These are phyloP conservation scores for Macrostomum lignano DNA, from an alignment of 1,140 invertebrate genomes.

Conservation along the genomic window DNA sequence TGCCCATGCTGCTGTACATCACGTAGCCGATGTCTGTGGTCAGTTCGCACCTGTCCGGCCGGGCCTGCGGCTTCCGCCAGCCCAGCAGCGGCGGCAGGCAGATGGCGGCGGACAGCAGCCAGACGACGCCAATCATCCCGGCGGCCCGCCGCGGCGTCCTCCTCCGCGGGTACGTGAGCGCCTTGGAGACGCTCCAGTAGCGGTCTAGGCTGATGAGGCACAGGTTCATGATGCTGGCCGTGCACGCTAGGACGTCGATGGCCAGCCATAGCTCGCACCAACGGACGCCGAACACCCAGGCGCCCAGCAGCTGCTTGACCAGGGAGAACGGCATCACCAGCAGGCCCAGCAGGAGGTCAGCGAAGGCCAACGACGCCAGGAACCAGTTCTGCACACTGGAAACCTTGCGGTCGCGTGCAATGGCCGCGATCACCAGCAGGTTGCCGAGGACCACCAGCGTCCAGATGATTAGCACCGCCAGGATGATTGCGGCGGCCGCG, in stretches of 20 bases:
- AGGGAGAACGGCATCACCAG: conserved; percentile 49
- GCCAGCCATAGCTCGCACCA: conserved; percentile 95
- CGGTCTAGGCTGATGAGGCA: conserved; percentile 93
- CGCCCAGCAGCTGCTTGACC: conserved; percentile 6
- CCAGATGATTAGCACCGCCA: background rate
- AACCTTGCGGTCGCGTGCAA: conserved; percentile 24
- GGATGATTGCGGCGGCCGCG: background rate
- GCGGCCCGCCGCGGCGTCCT: conserved; percentile 60
- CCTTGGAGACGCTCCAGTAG: conserved; percentile 89
- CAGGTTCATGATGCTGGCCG: conserved; percentile 87
- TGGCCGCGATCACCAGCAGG: conserved; percentile 1
- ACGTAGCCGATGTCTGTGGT: conserved; percentile 41
- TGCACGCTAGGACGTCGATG: conserved; percentile 87
- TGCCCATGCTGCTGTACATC: conserved; percentile 59
- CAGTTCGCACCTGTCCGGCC: conserved; percentile 5
- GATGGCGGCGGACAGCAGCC: conserved; percentile 67
- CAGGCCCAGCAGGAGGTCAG: conserved; percentile 72
- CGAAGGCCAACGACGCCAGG: conserved; percentile 81
- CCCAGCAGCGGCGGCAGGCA: conserved; percentile 53
- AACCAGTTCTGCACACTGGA: conserved; percentile 93
- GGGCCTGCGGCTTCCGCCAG: conserved; percentile 16
- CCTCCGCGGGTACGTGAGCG: conserved; percentile 72
- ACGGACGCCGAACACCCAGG: conserved; percentile 54
- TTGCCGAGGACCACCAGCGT: background rate
- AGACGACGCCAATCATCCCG: conserved; percentile 72